phyloP scores from a whole-genome alignment of 2,888 invertebrate genomes.

The Nemotelus nigrinus region DNA sequence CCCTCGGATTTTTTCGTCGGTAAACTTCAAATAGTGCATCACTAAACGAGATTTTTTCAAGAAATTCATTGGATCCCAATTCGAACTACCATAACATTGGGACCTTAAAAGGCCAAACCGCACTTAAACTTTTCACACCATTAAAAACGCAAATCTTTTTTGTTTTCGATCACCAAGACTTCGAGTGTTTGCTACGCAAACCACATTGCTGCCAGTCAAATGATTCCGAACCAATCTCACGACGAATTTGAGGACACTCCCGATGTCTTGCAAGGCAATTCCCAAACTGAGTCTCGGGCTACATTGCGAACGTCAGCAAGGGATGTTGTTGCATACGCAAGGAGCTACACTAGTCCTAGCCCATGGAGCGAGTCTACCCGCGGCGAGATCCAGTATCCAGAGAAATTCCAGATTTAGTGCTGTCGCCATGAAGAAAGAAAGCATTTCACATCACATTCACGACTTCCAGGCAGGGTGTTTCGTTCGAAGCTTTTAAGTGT shows the following conservation, averaged over 20 bases:
- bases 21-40: too few relatives aligned
- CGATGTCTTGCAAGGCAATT: slow-evolving; percentile 32
- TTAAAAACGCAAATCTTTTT: too few relatives aligned
- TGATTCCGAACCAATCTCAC: too few relatives aligned
- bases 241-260: background rate
- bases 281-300: slow-evolving; percentile 34
- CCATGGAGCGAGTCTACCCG: slow-evolving; percentile 4
- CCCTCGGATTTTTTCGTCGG: too few relatives aligned
- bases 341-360: background rate
- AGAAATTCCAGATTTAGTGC: slow-evolving; percentile 4
- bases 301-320: slow-evolving; percentile 21
- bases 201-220: too few relatives aligned
- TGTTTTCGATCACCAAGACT: too few relatives aligned
- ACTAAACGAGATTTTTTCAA: too few relatives aligned
- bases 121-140: too few relatives aligned
- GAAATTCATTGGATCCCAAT: too few relatives aligned
- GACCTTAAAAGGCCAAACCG: too few relatives aligned
- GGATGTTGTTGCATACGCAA: slow-evolving; percentile 6
- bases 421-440: background rate
- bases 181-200: too few relatives aligned
- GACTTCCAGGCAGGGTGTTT: background rate
- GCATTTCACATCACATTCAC: background rate
- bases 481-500: background rate
- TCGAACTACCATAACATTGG: too few relatives aligned
- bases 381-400: slow-evolving; percentile 8